These are phyloP conservation scores for Saimiri boliviensis DNA, from an alignment of 2,113 vertebrate genomes.

Conservation along the genomic window DNA sequence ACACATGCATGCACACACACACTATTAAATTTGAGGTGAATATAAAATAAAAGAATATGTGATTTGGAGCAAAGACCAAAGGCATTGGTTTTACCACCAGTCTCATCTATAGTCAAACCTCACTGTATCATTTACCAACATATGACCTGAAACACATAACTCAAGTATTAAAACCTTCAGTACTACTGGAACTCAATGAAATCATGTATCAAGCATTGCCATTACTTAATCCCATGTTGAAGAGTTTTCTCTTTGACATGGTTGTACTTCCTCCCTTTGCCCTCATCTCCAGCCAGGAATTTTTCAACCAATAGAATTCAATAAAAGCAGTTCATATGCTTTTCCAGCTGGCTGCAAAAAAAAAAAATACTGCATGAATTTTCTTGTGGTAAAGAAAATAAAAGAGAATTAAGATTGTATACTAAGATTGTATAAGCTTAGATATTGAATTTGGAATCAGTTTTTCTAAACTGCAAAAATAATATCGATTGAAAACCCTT, in stretches of 20 bases:
- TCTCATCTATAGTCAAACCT: background rate
- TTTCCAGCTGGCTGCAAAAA: background rate
- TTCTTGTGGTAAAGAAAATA: background rate
- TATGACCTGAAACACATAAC: background rate
- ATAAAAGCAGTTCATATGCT: background rate
- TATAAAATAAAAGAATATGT: background rate
- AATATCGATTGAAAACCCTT: background rate
- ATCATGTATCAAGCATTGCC: background rate
- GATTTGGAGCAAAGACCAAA: background rate
- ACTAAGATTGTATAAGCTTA: background rate
- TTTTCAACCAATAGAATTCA: background rate
- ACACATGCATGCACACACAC: background rate
- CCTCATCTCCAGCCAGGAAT: accelerated
- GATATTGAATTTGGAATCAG: background rate
- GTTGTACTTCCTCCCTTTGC: background rate
- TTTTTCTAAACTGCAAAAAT: background rate
- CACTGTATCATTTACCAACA: background rate
- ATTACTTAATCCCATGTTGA: background rate
- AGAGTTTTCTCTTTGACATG: background rate
- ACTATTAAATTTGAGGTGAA: background rate
- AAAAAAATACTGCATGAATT: background rate
- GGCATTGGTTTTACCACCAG: background rate
- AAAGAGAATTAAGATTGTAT: background rate
- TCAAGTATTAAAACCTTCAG: background rate
- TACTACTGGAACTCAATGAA: background rate